Evolutionary conservation across 2,888 invertebrate genomes (phyloP).

Genomic region (Clitarchus hookeri): DNA sequence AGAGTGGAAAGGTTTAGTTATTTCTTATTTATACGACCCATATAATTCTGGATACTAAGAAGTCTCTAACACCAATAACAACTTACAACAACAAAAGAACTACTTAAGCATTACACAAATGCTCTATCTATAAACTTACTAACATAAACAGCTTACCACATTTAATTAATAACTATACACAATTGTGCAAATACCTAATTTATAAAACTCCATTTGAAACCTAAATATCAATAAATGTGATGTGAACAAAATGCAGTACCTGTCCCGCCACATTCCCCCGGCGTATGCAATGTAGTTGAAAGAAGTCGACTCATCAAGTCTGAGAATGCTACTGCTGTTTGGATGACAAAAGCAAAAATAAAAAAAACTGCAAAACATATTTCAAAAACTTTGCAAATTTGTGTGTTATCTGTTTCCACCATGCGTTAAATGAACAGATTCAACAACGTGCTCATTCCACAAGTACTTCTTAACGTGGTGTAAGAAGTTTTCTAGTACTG

Average conservation of each 20-base stretch:
- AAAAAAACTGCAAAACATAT: not conserved
- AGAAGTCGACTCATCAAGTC: constrained; percentile 54
- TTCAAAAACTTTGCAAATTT: not conserved
- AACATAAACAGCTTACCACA: not conserved
- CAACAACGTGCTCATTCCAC: constrained; percentile 5
- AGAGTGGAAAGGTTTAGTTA: no score
- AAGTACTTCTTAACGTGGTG: not conserved
- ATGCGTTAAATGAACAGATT: not conserved
- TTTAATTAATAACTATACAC: no score
- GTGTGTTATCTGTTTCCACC: not conserved
- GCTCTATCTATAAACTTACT: not conserved
- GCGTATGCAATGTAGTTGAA: constrained; percentile 56
- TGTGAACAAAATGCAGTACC: constrained; percentile 51
- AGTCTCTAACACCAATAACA: no score
- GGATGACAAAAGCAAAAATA: constrained; percentile 11
- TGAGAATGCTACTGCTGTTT: constrained; percentile 42
- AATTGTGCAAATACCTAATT: constrained; percentile 37
- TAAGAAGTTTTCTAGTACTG: not conserved
- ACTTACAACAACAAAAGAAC: no score
- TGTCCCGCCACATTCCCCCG: constrained; percentile 60
- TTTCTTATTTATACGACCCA: no score
- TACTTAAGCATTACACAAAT: no score
- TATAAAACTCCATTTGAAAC: constrained; percentile 46
- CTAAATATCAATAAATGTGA: constrained; percentile 34
- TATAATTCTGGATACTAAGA: no score